Evolutionary conservation across 2,888 invertebrate genomes (phyloP), one percentile per base, ranked within the genome.

Genomic region (Acronicta alni): DNA sequence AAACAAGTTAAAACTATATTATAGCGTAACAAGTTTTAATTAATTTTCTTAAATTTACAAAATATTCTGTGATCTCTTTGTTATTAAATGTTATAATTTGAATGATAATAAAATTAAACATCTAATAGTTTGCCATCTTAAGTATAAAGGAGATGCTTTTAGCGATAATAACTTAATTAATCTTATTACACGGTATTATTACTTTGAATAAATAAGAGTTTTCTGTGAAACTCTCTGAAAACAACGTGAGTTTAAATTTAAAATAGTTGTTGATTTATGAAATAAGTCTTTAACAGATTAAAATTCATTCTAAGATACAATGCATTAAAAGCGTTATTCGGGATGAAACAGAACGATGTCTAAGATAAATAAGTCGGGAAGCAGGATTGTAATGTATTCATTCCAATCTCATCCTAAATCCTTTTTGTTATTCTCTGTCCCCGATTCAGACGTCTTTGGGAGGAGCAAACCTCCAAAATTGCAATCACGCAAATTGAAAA

Each of bases 401-500:
- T 89, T 88, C 84, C 87, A 88, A 85, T 90, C 85, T 87, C 79
- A 75, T 81, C 81, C 81, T 81, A 87, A 88, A 87, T 84, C 88
- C 88, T 89, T 89, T 90, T 89, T 87, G 89, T 89, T 90, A 89
- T 91, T 89, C 84, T 84, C 84, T 86, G 89, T 88, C 88, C 87
- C 84, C 88, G 78, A 87, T 87, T 80, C 86, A 84, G 86, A 82
- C 88, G 88, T 88, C 87, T 90, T 86, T 87, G 85, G 83, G 83
- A 87, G 89, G 83, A 91, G 90, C 90, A 91, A 92, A 92, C 91
- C 92, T 90, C 89, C 90, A 90, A 93, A 91, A 93, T 91, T 91
- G 92, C 93, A 93, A 93, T 93, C 92, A 92, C 91, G 88, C 89
- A 92, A 92, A 93, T 93, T 93, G 93, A 93, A 93, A 93, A 92